phyloP scores from a whole-genome alignment of 1,140 invertebrate genomes.

The Papilio polyxenes region DNA sequence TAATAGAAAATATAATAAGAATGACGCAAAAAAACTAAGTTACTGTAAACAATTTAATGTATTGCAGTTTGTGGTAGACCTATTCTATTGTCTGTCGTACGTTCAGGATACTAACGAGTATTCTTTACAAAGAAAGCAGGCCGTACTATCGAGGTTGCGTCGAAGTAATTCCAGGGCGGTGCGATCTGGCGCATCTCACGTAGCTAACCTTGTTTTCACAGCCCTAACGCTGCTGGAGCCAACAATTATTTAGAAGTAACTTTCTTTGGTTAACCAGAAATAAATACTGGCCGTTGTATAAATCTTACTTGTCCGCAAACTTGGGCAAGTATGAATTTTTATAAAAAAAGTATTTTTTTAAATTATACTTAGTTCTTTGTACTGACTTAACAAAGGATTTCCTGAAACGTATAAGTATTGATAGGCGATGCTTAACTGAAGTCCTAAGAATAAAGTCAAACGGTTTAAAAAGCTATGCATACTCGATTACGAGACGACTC shows the following conservation, averaged over 20 bases:
- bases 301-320: not conserved
- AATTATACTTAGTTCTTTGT: not conserved
- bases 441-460: too few relatives aligned
- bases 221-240: not conserved
- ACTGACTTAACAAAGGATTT: not conserved
- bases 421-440: too few relatives aligned
- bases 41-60: too few relatives aligned
- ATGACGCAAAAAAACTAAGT: too few relatives aligned
- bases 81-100: not conserved
- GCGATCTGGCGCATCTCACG: not conserved
- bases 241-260: not conserved
- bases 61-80: too few relatives aligned
- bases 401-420: not conserved
- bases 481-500: not conserved
- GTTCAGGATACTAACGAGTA: not conserved
- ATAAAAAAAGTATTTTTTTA: not conserved
- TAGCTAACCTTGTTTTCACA: not conserved
- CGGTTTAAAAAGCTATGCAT: too few relatives aligned
- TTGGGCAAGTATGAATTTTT: not conserved
- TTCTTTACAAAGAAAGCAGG: not conserved
- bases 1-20: too few relatives aligned
- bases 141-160: not conserved
- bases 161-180: not conserved
- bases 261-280: not conserved
- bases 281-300: not conserved